Evolutionary conservation across 2,113 vertebrate species (phyloP).

Genomic region (Mixornis gularis): DNA sequence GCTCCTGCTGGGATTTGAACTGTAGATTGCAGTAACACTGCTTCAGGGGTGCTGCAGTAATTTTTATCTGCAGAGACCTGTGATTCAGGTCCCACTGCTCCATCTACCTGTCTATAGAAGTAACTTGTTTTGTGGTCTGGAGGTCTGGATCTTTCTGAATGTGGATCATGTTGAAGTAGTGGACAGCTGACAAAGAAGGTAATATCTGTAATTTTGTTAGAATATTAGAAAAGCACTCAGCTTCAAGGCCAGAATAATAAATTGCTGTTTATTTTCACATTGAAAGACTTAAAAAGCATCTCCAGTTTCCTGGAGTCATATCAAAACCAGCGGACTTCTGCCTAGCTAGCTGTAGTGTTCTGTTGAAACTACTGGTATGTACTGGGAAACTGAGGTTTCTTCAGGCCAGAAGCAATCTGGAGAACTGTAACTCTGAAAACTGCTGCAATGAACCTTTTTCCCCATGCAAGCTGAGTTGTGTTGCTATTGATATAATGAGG

Average conservation of each 20-base stretch:
- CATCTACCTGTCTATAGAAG: not conserved
- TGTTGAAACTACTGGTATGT: not conserved
- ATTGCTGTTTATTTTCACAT: not conserved
- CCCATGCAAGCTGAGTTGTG: not conserved
- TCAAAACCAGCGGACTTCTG: not conserved
- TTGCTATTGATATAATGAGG: not conserved
- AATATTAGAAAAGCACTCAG: not conserved
- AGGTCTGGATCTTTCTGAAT: not conserved
- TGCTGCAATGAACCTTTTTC: not conserved
- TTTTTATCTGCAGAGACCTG: not conserved
- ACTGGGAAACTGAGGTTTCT: not conserved
- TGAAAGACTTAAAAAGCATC: not conserved
- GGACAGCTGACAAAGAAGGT: not conserved
- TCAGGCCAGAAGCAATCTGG: not conserved
- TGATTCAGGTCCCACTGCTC: not conserved
- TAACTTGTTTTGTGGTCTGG: not conserved
- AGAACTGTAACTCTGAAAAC: not conserved
- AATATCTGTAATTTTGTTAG: not conserved
- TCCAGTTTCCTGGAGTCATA: not conserved
- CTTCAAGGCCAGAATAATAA: not conserved
- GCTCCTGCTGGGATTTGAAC: not conserved
- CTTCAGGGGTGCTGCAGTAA: not conserved
- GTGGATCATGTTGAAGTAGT: not conserved
- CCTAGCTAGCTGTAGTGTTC: not conserved
- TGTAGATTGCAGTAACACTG: not conserved